Conservation (phyloP, 2,797 vertebrate species). For the Geotria australis region DNA sequence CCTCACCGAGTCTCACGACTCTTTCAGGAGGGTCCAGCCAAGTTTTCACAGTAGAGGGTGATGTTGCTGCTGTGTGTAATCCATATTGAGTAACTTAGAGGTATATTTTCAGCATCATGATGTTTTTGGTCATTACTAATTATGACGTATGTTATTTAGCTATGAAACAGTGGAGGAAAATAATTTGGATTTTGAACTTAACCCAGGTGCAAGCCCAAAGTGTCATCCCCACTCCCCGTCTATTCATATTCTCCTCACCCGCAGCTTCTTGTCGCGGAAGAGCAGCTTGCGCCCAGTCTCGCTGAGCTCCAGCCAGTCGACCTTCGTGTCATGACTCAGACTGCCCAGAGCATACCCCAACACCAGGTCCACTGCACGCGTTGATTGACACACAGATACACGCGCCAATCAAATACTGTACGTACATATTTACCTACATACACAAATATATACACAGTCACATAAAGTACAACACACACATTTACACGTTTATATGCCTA, state of each 20-base stretch:
- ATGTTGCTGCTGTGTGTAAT: background rate
- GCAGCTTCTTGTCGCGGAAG: slow-evolving; percentile 78
- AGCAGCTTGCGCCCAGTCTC: slow-evolving; percentile 72
- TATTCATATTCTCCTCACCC: slow-evolving; percentile 18
- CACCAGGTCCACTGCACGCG: slow-evolving; percentile 36
- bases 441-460: no score
- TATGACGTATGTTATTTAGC: background rate
- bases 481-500: no score
- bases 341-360: slow-evolving; percentile 36
- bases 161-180: background rate
- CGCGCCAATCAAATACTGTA: no score
- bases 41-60: no score
- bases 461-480: no score
- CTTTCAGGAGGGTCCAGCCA: no score
- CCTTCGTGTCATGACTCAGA: slow-evolving; percentile 50
- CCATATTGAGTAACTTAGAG: background rate
- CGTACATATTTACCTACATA: no score
- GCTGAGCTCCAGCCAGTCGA: slow-evolving; percentile 86
- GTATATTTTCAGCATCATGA: background rate
- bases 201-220: background rate
- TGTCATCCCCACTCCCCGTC: no score
- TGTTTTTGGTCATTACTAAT: background rate
- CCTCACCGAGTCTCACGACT: no score
- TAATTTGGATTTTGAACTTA: background rate
- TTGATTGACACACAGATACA: background rate